Base-by-base conservation (phyloP, 2,113 vertebrate species). In the Rhadina sibilatrix region DNA sequence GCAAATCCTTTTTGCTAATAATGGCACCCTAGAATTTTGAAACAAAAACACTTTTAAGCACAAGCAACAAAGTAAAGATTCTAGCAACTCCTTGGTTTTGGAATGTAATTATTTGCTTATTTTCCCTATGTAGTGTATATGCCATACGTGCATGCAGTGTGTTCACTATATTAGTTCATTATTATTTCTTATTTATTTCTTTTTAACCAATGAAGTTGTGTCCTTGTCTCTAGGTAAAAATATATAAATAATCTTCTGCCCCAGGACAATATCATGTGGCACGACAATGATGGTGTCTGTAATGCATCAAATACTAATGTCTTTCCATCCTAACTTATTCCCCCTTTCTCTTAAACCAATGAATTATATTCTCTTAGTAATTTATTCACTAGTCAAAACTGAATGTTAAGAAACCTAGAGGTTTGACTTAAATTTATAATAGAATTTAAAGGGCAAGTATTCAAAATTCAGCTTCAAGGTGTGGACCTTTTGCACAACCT, bases 381-480 rank as follows among this genome's bases (percentile, higher is more conserved):
- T 93, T 83, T 96, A 91, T 96, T 88, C 93, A 83, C 52, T 63
- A 94, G 88, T 93, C 93, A 93, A 92, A 94, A 83, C 22, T 27
- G 90, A 89, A 93, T 83, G 79, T 90, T 94, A 93, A 88, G 66
- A 80, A 94, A 63, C 22, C 42, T 2, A 3, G 74, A 83, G 75
- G 46, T 90, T 94, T 92, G 71, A 40, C 60, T 90, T 88, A 90
- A 93, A 90, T 76, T 91, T 90, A n/a, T 60, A 83, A 93, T 31
- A 88, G 85, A 93, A 92, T 90, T 93, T 93, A 96, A 96, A 96
- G 90, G 92, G 85, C 68, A 93, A 80, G 15, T 63, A 75, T 86
- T 96, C 87, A 80, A 95, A 95, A 90, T 83, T 88, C 88, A 94
- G 22, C 68, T 93, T 77, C 64, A 77, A 94, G 79, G 54, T 93